Conservation (phyloP, 1,140 invertebrate species). For the Drosophila rufa region DNA sequence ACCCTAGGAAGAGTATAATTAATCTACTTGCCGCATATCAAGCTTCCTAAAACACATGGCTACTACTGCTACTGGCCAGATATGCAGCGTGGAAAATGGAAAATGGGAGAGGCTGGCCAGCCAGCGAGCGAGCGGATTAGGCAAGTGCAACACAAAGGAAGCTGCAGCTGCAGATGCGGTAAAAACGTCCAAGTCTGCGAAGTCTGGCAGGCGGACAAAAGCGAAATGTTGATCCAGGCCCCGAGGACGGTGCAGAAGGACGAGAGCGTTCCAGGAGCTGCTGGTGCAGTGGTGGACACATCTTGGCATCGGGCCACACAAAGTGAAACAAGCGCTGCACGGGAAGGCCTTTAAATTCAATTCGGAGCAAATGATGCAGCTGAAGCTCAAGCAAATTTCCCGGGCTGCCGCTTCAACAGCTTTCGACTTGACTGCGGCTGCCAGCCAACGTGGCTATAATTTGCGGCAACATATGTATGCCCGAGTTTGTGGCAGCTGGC, state of each 20-base stretch:
- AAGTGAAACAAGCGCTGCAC: constrained; percentile 61
- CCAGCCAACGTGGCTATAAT: constrained; percentile 56
- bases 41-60: constrained; percentile 62
- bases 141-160: constrained; percentile 43
- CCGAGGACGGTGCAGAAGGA: constrained; percentile 11
- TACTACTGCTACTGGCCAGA: constrained; percentile 36
- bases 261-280: background rate
- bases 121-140: constrained; percentile 62
- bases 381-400: constrained; percentile 60
- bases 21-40: constrained; percentile 64
- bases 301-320: constrained; percentile 70
- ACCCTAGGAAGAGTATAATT: constrained; percentile 41
- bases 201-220: constrained; percentile 69
- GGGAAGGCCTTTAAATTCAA: constrained; percentile 70
- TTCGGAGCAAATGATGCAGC: constrained; percentile 66
- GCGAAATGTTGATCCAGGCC: constrained; percentile 73
- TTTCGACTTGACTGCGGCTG: constrained; percentile 67
- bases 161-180: constrained; percentile 46
- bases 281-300: constrained; percentile 15
- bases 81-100: constrained; percentile 74
- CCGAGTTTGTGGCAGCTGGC: constrained; percentile 39
- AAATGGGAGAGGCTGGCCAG: constrained; percentile 59
- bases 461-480: constrained; percentile 53
- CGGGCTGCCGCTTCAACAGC: constrained; percentile 66
- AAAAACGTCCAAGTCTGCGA: constrained; percentile 35